These are phyloP conservation scores for Xestia c-nigrum DNA, from an alignment of 2,888 invertebrate genomes.

Conservation along the genomic window DNA sequence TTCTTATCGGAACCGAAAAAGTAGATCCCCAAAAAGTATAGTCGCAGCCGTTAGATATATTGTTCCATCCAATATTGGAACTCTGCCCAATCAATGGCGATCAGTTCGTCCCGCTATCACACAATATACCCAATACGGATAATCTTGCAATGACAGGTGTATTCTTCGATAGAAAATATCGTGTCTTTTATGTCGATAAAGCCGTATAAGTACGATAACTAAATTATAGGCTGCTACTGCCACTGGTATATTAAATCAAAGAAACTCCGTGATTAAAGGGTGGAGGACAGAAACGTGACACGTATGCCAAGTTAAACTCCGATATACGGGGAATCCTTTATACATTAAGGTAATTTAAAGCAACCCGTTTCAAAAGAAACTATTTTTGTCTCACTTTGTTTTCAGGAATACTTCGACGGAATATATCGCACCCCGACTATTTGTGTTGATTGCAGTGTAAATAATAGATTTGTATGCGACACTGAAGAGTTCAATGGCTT, in stretches of 20 bases:
- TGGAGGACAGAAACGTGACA: slow-evolving; percentile 47
- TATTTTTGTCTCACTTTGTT: slow-evolving; percentile 35
- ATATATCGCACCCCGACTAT: slow-evolving; percentile 17
- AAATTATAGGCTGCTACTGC: slow-evolving; percentile 22
- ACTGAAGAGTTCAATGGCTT: slow-evolving; percentile 15
- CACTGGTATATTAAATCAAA: slow-evolving; percentile 52
- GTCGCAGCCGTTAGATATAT: neutral
- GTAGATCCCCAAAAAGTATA: neutral
- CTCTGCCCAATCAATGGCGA: slow-evolving; percentile 44
- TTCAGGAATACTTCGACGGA: slow-evolving; percentile 18
- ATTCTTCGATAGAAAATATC: slow-evolving; percentile 19
- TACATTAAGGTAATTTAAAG: slow-evolving; percentile 41
- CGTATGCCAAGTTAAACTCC: slow-evolving; percentile 49
- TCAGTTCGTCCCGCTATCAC: slow-evolving; percentile 25
- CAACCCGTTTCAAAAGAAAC: slow-evolving; percentile 30
- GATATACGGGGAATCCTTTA: slow-evolving; percentile 39
- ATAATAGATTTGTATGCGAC: slow-evolving; percentile 20
- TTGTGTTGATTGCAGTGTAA: slow-evolving; percentile 29
- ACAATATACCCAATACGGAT: slow-evolving; percentile 22
- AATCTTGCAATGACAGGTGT: slow-evolving; percentile 17
- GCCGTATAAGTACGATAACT: slow-evolving; percentile 4
- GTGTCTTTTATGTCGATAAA: slow-evolving; percentile 12
- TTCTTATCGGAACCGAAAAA: slow-evolving; percentile 6
- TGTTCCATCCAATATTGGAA: slow-evolving; percentile 37
- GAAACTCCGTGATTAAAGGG: slow-evolving; percentile 46